Evolutionary conservation across 2,888 invertebrate genomes (phyloP).

Genomic region (Cantharis rustica): DNA sequence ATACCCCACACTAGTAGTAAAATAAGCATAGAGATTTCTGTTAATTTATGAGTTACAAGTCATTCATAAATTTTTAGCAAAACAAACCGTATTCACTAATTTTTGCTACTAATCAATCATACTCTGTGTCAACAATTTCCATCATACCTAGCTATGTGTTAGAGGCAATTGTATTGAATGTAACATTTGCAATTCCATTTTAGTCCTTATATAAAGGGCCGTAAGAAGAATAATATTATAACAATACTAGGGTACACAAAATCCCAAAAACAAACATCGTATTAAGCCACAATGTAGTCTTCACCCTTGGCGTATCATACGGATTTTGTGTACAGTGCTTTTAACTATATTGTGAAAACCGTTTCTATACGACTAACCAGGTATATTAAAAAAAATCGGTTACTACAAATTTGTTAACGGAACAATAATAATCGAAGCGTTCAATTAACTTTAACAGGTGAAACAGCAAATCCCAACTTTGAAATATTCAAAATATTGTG

Average conservation of each 20-base stretch:
- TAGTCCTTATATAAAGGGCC: constrained; percentile 21
- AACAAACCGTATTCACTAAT: constrained; percentile 41
- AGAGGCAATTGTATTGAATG: constrained; percentile 40
- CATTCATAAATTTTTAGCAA: background rate
- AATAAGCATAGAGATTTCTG: background rate
- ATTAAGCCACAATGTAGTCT: constrained; percentile 46
- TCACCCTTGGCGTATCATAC: constrained; percentile 37
- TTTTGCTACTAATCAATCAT: constrained; percentile 51
- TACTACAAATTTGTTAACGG: background rate
- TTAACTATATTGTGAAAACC: constrained; percentile 16
- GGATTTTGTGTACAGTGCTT: constrained; percentile 8
- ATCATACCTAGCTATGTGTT: constrained; percentile 38
- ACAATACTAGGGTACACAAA: constrained; percentile 47
- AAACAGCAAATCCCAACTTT: background rate
- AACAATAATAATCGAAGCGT: background rate
- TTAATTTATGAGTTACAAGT: background rate
- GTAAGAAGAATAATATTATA: constrained; percentile 31
- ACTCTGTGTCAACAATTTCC: constrained; percentile 48
- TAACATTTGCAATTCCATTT: constrained; percentile 12
- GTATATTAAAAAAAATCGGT: background rate
- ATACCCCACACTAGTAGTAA: background rate
- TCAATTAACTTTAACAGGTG: background rate
- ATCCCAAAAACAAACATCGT: constrained; percentile 53
- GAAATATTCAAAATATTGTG: no score
- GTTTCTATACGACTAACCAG: background rate